Percentiles rank a stretch among this genome's conserved stretches.
Evolutionary conservation across 2,888 invertebrate species (phyloP).

Genomic region (Oegoconia quadripuncta): DNA sequence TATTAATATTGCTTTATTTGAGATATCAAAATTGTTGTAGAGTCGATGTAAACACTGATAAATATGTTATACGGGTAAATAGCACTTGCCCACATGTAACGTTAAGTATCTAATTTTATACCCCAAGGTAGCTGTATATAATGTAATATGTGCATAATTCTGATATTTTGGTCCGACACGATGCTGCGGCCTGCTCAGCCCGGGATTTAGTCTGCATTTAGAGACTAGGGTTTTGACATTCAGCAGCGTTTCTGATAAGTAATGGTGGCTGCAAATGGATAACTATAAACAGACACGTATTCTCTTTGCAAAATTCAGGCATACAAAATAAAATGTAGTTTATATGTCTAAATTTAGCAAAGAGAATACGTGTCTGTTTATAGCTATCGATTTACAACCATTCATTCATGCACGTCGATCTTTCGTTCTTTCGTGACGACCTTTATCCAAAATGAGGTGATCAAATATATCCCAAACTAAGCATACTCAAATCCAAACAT

Average conservation of each 20-base stretch:
- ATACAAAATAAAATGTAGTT: no score
- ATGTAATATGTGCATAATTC: constrained; percentile 59
- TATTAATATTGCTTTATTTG: no score
- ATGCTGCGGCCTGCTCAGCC: constrained; percentile 38
- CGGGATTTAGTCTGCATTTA: constrained; percentile 34
- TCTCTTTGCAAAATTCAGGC: no score
- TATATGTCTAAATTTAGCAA: no score
- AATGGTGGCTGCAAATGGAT: no score
- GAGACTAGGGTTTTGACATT: constrained; percentile 8
- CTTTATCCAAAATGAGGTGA: no score
- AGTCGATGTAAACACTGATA: constrained; percentile 19
- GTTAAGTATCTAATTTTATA: constrained; percentile 61
- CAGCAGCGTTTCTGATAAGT: not conserved
- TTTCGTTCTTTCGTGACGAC: no score
- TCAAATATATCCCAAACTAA: no score
- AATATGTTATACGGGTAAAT: constrained; percentile 38
- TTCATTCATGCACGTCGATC: no score
- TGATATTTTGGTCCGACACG: constrained; percentile 50
- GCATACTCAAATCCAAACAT: no score
- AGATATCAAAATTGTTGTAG: constrained; percentile 3
- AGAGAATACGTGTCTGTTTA: not conserved
- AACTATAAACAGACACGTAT: not conserved
- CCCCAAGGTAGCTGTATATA: constrained; percentile 59
- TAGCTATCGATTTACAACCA: no score
- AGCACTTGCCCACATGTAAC: constrained; percentile 44